Conservation (phyloP, 1,140 invertebrate species). For the Drosophila repleta region DNA sequence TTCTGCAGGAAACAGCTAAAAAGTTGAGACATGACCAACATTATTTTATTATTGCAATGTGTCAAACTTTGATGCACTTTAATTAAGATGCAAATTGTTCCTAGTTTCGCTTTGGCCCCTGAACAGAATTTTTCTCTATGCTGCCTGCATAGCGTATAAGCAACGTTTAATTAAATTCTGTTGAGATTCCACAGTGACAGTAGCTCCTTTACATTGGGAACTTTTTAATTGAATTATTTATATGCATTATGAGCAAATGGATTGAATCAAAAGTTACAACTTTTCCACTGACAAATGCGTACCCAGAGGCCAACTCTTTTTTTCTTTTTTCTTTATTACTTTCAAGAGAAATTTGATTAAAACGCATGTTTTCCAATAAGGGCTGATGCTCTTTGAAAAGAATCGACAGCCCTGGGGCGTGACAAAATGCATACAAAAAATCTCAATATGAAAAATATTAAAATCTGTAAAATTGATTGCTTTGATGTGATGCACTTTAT, state of each 20-base stretch:
- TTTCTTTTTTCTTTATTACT: constrained; percentile 23
- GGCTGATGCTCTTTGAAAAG: neutral
- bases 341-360: constrained; percentile 46
- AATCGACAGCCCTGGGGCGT: neutral
- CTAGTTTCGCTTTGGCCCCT: constrained; percentile 18
- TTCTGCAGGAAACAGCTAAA: too few relatives aligned
- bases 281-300: constrained; percentile 38
- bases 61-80: constrained; percentile 40
- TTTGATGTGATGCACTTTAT: too few relatives aligned
- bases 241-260: constrained; percentile 39
- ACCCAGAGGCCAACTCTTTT: constrained; percentile 12
- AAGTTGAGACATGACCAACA: neutral
- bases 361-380: constrained; percentile 1
- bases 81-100: constrained; percentile 53
- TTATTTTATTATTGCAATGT: constrained; percentile 25
- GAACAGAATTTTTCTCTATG: constrained; percentile 26
- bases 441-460: neutral
- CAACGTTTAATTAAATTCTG: constrained; percentile 72
- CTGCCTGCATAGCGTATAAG: constrained; percentile 40
- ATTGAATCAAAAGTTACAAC: constrained; percentile 58
- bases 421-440: neutral
- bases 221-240: constrained; percentile 75
- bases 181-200: constrained; percentile 44
- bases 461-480: too few relatives aligned
- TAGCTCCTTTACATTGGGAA: constrained; percentile 56